These are phyloP conservation scores for Eumacrocentrus americanus DNA, from an alignment of 2,888 invertebrate genomes.

Conservation along the genomic window DNA sequence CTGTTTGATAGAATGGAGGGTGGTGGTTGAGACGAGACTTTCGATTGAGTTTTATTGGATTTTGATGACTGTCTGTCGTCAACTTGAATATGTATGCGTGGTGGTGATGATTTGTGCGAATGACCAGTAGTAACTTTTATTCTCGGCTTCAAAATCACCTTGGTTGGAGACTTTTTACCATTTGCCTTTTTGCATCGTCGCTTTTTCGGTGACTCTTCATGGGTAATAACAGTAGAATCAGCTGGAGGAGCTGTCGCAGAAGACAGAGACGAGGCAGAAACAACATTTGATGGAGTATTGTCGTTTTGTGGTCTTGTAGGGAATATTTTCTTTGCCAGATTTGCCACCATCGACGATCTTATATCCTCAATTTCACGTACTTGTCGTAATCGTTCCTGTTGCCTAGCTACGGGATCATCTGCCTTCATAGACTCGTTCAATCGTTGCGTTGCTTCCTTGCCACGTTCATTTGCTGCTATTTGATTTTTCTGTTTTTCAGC, in stretches of 20 bases:
- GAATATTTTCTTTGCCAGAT: constrained; percentile 42
- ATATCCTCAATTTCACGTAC: constrained; percentile 63
- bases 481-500: constrained; percentile 47
- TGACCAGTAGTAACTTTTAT: constrained; percentile 30
- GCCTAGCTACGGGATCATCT: constrained; percentile 38
- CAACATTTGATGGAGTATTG: neutral
- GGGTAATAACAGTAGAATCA: constrained; percentile 7
- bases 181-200: constrained; percentile 31
- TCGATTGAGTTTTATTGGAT: neutral
- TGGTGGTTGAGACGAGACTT: neutral
- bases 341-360: constrained; percentile 59
- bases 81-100: neutral
- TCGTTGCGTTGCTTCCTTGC: constrained; percentile 56
- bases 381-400: constrained; percentile 48
- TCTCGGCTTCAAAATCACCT: constrained; percentile 35
- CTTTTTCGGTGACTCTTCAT: constrained; percentile 28
- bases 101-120: neutral
- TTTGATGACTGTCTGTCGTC: neutral
- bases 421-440: constrained; percentile 50
- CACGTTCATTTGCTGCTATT: constrained; percentile 57
- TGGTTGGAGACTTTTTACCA: constrained; percentile 40
- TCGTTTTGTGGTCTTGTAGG: neutral
- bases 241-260: neutral
- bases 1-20: neutral
- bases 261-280: neutral